These are phyloP conservation scores for Ataeniobius toweri DNA, from an alignment of 2,797 vertebrate genomes.

Conservation along the genomic window DNA sequence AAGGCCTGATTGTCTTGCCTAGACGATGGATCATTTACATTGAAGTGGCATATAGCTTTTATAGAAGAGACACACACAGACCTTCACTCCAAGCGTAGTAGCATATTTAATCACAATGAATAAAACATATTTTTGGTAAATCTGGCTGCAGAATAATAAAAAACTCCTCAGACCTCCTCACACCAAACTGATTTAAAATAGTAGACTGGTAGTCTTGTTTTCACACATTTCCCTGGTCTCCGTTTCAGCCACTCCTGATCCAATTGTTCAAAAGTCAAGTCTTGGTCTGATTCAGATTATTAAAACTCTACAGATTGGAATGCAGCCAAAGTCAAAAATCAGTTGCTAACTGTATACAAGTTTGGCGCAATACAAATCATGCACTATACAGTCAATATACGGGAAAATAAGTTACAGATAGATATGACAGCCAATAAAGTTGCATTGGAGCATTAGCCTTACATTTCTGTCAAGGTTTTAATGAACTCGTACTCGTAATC, in stretches of 20 bases:
- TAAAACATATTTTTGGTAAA: neutral
- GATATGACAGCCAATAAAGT: neutral
- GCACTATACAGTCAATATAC: neutral
- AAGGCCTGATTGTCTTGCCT: slow-evolving; percentile 42
- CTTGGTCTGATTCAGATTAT: neutral
- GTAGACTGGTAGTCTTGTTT: neutral
- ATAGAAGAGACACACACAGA: neutral
- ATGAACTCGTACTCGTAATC: neutral
- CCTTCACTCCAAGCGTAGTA: neutral
- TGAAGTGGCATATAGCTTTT: slow-evolving; percentile 29
- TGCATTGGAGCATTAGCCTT: neutral
- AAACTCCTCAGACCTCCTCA: neutral
- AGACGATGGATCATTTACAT: slow-evolving; percentile 44
- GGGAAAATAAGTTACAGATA: neutral
- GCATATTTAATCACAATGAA: neutral
- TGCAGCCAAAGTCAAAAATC: neutral
- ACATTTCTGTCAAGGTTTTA: neutral
- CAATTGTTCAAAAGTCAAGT: neutral
- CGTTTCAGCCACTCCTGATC: neutral
- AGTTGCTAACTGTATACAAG: neutral
- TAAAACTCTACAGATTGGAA: neutral
- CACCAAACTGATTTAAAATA: neutral
- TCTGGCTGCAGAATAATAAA: neutral
- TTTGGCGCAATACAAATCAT: neutral
- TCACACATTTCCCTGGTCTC: neutral